Evolutionary conservation across 2,113 vertebrate species (phyloP).

Genomic region (Sebastes schlegelii): DNA sequence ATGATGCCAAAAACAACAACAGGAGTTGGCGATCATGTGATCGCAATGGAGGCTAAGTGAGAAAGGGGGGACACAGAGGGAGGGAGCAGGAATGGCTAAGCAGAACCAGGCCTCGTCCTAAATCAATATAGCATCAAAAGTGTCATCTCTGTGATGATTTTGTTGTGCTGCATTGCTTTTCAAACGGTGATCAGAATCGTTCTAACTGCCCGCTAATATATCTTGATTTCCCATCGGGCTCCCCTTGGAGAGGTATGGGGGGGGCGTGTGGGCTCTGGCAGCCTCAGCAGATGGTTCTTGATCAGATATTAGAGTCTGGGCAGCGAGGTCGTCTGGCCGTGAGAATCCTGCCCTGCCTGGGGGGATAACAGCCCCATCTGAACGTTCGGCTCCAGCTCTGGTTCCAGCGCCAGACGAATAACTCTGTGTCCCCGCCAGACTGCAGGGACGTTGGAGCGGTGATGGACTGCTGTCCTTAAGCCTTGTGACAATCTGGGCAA

Average conservation of each 20-base stretch:
- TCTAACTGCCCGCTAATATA: conserved; percentile 76
- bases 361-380: conserved; percentile 62
- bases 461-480: conserved; percentile 65
- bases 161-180: conserved; percentile 63
- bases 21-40: conserved; percentile 7
- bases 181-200: conserved; percentile 74
- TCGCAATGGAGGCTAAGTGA: conserved; percentile 18
- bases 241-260: conserved; percentile 80
- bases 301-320: conserved; percentile 81
- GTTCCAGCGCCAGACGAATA: conserved; percentile 58
- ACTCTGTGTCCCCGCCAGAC: conserved; percentile 62
- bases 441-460: conserved; percentile 46
- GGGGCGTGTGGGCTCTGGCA: conserved; percentile 58
- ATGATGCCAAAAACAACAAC: too few species aligned
- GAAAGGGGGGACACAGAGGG: neutral
- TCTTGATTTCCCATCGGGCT: conserved; percentile 80
- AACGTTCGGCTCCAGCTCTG: conserved; percentile 53
- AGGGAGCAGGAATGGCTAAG: conserved; percentile 43
- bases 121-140: conserved; percentile 38
- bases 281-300: conserved; percentile 85
- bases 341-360: conserved; percentile 64
- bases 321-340: conserved; percentile 73
- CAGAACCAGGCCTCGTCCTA: conserved; percentile 43
- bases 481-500: conserved; percentile 49
- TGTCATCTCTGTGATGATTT: conserved; percentile 57